Conservation (phyloP, 2,113 vertebrate species). For the Syngnathoides biaculeatus region DNA sequence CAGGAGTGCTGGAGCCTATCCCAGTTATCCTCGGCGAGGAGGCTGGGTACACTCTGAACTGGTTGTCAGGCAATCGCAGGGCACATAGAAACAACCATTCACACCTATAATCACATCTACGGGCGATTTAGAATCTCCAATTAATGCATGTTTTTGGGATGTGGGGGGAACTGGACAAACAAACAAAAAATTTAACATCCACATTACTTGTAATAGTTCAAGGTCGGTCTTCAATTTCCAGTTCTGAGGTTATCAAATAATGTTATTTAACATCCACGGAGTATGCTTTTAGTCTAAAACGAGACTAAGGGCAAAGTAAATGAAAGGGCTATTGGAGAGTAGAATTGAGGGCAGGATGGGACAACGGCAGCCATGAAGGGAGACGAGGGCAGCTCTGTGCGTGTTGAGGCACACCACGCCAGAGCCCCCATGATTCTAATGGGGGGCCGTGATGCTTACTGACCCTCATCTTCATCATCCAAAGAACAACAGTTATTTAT, state of each 20-base stretch:
- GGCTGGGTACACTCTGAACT: too few relatives aligned
- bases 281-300: not conserved
- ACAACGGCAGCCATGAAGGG: slow-evolving; percentile 25
- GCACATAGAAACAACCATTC: too few relatives aligned
- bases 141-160: too few relatives aligned
- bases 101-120: too few relatives aligned
- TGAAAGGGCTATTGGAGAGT: slow-evolving; percentile 36
- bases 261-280: not conserved
- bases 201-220: not conserved
- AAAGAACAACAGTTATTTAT: slow-evolving; percentile 27
- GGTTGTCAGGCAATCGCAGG: too few relatives aligned
- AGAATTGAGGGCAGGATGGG: slow-evolving; percentile 45
- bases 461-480: slow-evolving; percentile 56
- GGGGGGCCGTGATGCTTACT: slow-evolving; percentile 51
- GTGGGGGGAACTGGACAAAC: too few relatives aligned
- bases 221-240: not conserved
- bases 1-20: too few relatives aligned
- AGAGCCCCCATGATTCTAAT: slow-evolving; percentile 60
- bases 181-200: not conserved
- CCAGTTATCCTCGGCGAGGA: too few relatives aligned
- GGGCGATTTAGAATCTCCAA: too few relatives aligned
- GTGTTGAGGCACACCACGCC: slow-evolving; percentile 36
- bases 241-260: not conserved
- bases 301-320: slow-evolving; percentile 27
- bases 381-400: slow-evolving; percentile 51